Base-by-base conservation (phyloP, 2,113 vertebrate species). In the Halcyon malimbica region DNA sequence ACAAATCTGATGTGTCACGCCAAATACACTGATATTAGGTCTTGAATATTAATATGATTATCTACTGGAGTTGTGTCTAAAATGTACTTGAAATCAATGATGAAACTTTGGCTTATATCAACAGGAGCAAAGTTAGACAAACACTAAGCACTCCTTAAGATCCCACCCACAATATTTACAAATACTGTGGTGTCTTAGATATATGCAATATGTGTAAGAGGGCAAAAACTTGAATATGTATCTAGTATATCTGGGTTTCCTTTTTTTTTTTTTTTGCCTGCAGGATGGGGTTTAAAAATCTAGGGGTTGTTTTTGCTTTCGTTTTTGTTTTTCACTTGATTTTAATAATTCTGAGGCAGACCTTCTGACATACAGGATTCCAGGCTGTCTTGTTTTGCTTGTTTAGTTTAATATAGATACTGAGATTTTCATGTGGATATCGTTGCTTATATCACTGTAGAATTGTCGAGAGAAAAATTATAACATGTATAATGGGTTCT, bases 101-200 rank as follows among this genome's bases (percentile, higher is more conserved):
- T 46, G 81, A 92, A 92, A 84, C 31, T 68, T 80, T 71, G 44
- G 2, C 6, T 92, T 87, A 18, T 68, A 65, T 71, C 77, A 90
- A 31, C 25, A 39, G 35, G 33, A 93, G 26, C 39, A 82, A 83
- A 83, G 75, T 93, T 51, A 90, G 48, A 53, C 64, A 77, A 93
- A 67, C 33, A 59, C 19, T 50, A 48, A 68, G n/a, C 16, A 33
- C n/a, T 87, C 41, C 54, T 65, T 63, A 56, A 83, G 23, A 74
- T 93, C 29, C n/a, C 63, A 5, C 74, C 25, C 50, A 59, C 26
- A 56, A 8, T 91, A 87, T 91, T 93, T 94, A 54, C 73, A 92
- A 95, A 92, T n/a, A 82, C 23, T 39, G 21, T 2, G 1, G 14
- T 82, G 56, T 81, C 86, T 92, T 56, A 81, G 75, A 89, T 63